These are phyloP conservation scores for Hippoglossus stenolepis DNA, from an alignment of 2,113 vertebrate species.

Conservation along the genomic window DNA sequence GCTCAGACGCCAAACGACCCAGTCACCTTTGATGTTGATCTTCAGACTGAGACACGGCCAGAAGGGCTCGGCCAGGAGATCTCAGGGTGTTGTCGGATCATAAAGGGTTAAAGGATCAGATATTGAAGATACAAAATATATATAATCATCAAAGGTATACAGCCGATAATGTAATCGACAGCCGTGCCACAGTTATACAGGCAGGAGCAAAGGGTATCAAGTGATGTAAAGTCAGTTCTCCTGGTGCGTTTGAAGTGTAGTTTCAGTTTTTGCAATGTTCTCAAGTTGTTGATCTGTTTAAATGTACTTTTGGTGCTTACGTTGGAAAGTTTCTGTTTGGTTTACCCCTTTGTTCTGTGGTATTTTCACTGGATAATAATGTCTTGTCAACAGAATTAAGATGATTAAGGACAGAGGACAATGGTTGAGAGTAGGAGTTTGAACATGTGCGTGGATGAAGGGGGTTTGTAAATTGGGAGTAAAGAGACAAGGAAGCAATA, in stretches of 20 bases:
- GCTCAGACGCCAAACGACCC: constrained; percentile 35
- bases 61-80: not conserved
- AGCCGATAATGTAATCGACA: constrained; percentile 2
- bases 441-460: too few relatives aligned
- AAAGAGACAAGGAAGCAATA: too few relatives aligned
- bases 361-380: too few relatives aligned
- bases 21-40: constrained; percentile 27
- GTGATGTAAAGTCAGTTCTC: not conserved
- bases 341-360: too few relatives aligned
- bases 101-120: constrained; percentile 25
- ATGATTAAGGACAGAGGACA: too few relatives aligned
- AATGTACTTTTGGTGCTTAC: too few relatives aligned
- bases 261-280: not conserved
- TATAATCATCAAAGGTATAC: constrained; percentile 7
- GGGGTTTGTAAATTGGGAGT: too few relatives aligned
- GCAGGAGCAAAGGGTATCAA: not conserved
- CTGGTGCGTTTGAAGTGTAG: not conserved
- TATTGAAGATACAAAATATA: constrained; percentile 22
- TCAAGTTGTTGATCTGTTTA: not conserved
- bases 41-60: constrained; percentile 1
- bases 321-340: too few relatives aligned
- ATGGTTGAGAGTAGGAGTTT: too few relatives aligned
- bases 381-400: too few relatives aligned
- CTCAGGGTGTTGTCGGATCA: not conserved
- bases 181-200: not conserved